Evolutionary conservation across 2,797 vertebrate species (phyloP), one percentile per base, ranked within the genome.

Genomic region (Sciurus vulgaris): DNA sequence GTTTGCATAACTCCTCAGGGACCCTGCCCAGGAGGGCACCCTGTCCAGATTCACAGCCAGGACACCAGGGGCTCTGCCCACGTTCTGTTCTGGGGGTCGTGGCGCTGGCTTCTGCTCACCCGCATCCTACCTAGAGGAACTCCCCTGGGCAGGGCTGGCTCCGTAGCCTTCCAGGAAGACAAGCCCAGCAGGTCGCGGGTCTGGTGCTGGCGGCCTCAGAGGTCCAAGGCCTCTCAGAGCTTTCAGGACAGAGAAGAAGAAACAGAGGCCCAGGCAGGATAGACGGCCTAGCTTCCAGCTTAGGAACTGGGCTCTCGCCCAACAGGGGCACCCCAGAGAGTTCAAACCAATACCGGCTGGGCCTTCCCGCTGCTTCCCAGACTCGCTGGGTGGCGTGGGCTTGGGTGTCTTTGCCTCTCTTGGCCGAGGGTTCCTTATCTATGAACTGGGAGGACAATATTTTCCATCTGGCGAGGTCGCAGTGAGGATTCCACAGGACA

Each of bases 41-140:
- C 24, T 89, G 89, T 26, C 63, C 47, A 74, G 12, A 76, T 47
- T 47, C n/a, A 59, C 14, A 74, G 67, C 26, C 67, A 30, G n/a
- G 84, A 49, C 3, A 13, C 15, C 18, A 3, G 38, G 69, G 63
- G 56, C 51, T 65, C 74, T 65, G 70, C 47, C 51, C 13, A 3
- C 1, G 0, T 38, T 47, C 38, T 33, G 15, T 6, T 30, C 18
- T 3, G 18, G 28, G 7, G 7, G 12, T 63, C 51, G 17, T 13
- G 12, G 26, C 26, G 15, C 54, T 77, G 54, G 28, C 47, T 73
- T 86, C 69, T 22, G 79, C 30, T 54, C 65, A 41, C 22, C 33
- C 28, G n/a, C 2, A 4, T 59, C 28, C 56, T 1, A 5, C 59
- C 24, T 47, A 67, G n/a, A 72, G 33, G 74, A 41, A 35, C 12